phyloP scores from a whole-genome alignment of 2,797 vertebrate genomes.

The Enteromius argenteus region DNA sequence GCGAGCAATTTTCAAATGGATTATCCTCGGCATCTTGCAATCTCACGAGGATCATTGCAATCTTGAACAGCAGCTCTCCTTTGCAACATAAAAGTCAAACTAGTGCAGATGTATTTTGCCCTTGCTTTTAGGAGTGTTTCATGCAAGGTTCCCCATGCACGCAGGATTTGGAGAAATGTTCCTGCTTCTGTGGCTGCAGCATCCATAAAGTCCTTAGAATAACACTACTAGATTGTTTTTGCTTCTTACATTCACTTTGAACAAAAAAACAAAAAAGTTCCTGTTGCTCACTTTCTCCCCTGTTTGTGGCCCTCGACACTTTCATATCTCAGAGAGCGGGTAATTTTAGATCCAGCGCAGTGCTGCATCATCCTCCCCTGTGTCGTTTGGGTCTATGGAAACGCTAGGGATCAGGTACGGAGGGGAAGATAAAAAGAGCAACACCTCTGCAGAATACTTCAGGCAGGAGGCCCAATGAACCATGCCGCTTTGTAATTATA shows the following conservation, averaged over 20 bases:
- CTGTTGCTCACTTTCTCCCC: neutral
- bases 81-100: constrained; percentile 18
- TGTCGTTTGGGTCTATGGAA: constrained; percentile 14
- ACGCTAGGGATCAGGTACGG: constrained; percentile 46
- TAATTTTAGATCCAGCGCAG: constrained; percentile 33
- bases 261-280: constrained; percentile 4
- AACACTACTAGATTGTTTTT: neutral
- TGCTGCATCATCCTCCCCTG: constrained; percentile 30
- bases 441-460: constrained; percentile 46
- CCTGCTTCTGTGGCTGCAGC: neutral
- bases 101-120: constrained; percentile 10
- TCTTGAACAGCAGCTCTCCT: constrained; percentile 6
- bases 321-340: constrained; percentile 22
- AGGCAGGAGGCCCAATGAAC: constrained; percentile 56
- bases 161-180: neutral
- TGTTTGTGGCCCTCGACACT: constrained; percentile 10
- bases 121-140: constrained; percentile 17
- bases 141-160: constrained; percentile 6
- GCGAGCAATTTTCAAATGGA: neutral
- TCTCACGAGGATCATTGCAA: constrained; percentile 10
- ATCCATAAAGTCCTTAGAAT: neutral
- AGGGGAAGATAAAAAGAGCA: constrained; percentile 56
- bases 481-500: constrained; percentile 59
- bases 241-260: neutral
- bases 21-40: constrained; percentile 15